Evolutionary conservation across 2,888 invertebrate genomes (phyloP), one percentile per base, ranked within the genome.

Genomic region (Tortricodes alternella): DNA sequence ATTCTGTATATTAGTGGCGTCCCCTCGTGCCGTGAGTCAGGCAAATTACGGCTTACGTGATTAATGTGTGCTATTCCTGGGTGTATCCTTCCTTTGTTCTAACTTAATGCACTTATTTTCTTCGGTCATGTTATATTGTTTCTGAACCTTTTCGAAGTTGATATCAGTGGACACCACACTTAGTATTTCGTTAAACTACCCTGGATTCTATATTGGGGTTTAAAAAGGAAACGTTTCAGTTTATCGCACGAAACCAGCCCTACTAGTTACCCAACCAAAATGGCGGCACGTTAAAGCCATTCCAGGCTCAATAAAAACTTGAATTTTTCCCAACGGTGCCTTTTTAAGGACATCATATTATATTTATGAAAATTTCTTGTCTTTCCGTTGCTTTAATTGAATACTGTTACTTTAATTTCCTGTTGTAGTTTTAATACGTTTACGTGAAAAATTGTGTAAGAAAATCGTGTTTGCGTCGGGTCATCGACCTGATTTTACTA

Each of bases 21-120:
- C 85, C 85, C 86, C 81, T 80, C 79, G 65, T 80, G 80, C 79
- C 83, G 82, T 89, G 89, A 89, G 80, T 89, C 87, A 89, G 83
- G 83, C 85, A 83, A 86, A 89, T 89, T 85, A 83, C 83, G 76
- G 77, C 74, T 68, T 82, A 78, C 82, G 85, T 88, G 87, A 89
- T 88, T 88, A 87, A 89, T 88, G 80, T 76, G 64, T 66, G 80
- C 85, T 89, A 88, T 89, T 89, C 76, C 76, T 83, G 81, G 74
- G 71, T 67, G 71, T 77, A 79, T 76, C 71, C 78, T 77, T 74
- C 72, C 81, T 85, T 85, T 86, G 85, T 85, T 82, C 73, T 66
- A 24, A 38, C 49, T 32, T 67, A 43, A 63, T 67, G 63, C 41
- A 48, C 53, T 64, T 63, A 67, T 41, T 35, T 51, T 68, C 61